Base-by-base conservation (phyloP, 2,888 invertebrate species). In the Mallateleia sp. region DNA sequence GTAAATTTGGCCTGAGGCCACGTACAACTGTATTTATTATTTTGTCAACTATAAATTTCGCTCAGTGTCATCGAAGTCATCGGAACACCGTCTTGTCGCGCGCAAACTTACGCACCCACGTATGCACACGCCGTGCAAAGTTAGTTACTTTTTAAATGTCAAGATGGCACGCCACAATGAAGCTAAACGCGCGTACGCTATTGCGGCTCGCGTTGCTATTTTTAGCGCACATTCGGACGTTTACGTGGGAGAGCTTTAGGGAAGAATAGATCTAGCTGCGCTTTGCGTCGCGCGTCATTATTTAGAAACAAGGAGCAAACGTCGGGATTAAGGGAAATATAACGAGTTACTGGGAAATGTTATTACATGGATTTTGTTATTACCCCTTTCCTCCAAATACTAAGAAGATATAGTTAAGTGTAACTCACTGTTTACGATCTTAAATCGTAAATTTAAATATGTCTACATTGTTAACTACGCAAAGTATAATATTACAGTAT, bases 1-100 rank as follows among this genome's bases (percentile, higher is more conserved):
- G 60, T 79, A 71, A 69, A 79, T 62, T 69, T 69, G 69, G 79
- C 79, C 52, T 69, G 42, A 79, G 69, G 79, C 69, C 60, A 79
- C 79, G 45, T 62, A 38, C 58, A 28, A 60, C 38, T 60, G 52
- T 62, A 67, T 67, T 79, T 79, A 79, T 79, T 79, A 67, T 62
- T 62, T 52, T 15, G 52, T 42, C 52, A 47, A 52, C 79, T 69
- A 79, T 79, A 79, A 69, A 79, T 79, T 79, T 75, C 42, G 69
- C 28, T 69, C 69, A 62, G 69, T 69, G 69, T 79, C 69, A 69
- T 79, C 69, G 67, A 25, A 69, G 38, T 25, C 67, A 78, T 67
- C 58, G 58, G 66, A 50, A n/a, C 66, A 20, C 28, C 22, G 38
- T 52, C 52, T 47, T 20, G 18, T 47, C 18, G 47, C 47, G 38